Conservation (phyloP, 2,113 vertebrate species). For the Sebastes fasciatus region DNA sequence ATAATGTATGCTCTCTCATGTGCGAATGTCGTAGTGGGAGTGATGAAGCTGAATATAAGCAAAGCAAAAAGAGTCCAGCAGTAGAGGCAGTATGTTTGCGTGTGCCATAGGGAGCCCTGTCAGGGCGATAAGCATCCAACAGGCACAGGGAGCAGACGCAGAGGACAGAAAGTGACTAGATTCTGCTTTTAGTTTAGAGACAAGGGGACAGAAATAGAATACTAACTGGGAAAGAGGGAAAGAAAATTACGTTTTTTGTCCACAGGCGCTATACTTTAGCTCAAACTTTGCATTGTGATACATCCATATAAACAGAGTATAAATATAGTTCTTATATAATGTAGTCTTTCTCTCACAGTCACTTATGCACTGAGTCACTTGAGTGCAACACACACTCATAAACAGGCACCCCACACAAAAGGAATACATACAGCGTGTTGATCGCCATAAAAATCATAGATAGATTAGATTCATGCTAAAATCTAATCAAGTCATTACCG, state of each 20-base stretch:
- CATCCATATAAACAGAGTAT: neutral
- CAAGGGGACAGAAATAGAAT: neutral
- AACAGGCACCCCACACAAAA: neutral
- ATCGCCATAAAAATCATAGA: neutral
- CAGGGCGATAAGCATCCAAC: conserved; percentile 10
- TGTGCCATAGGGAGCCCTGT: conserved; percentile 21
- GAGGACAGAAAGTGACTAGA: neutral
- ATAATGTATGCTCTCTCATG: neutral
- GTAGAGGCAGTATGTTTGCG: neutral
- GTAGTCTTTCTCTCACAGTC: too few relatives aligned
- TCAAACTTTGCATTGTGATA: neutral
- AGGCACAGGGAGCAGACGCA: neutral
- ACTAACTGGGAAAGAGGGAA: neutral
- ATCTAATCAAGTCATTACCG: conserved; percentile 43
- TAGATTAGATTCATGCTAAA: conserved; percentile 27
- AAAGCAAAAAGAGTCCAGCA: neutral
- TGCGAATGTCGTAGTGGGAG: neutral
- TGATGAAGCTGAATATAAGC: neutral
- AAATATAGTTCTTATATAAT: too few relatives aligned
- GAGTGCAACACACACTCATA: neutral
- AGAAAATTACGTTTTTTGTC: neutral
- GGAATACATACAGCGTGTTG: neutral
- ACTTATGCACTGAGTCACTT: neutral
- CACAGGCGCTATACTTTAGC: neutral
- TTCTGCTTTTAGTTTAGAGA: neutral